Percentiles rank a stretch among this genome's conserved stretches.
These are phyloP conservation scores for Macaria notata DNA, from an alignment of 2,888 invertebrate genomes.

Conservation along the genomic window DNA sequence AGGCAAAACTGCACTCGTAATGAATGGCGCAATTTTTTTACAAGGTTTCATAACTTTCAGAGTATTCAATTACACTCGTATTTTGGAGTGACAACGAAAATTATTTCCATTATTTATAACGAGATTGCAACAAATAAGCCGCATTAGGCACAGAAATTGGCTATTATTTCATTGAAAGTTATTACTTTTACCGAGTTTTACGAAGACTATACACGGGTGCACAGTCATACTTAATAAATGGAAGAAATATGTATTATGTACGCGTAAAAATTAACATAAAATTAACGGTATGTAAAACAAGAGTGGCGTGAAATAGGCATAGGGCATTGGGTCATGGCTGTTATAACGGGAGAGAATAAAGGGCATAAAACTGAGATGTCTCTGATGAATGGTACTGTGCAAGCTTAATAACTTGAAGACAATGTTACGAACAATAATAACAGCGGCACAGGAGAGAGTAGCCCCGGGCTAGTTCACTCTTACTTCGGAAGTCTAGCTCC, in stretches of 20 bases:
- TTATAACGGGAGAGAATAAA: conserved; percentile 38
- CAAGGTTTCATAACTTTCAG: conserved; percentile 5
- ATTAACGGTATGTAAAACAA: conserved; percentile 42
- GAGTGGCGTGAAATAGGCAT: conserved; percentile 36
- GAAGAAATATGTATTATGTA: conserved; percentile 36
- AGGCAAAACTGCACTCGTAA: conserved; percentile 35
- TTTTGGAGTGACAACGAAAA: conserved; percentile 2
- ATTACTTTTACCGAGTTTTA: too few relatives aligned
- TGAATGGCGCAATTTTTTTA: conserved; percentile 18
- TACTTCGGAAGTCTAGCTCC: conserved; percentile 6
- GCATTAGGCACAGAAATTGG: too few relatives aligned
- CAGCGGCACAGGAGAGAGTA: conserved; percentile 25
- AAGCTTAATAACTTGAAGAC: conserved; percentile 29
- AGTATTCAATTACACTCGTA: conserved; percentile 4
- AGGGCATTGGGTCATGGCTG: conserved; percentile 40
- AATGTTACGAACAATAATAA: conserved; percentile 32
- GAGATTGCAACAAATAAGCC: not conserved
- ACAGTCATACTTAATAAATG: conserved; percentile 9
- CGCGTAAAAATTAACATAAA: conserved; percentile 46
- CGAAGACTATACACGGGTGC: too few relatives aligned
- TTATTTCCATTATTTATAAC: conserved; percentile 2
- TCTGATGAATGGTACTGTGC: conserved; percentile 24
- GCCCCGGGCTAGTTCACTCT: conserved; percentile 16
- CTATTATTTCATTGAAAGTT: too few relatives aligned
- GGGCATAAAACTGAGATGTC: conserved; percentile 30